Evolutionary conservation across 92 coral and sea anemone genomes (phyloP), one percentile per base, ranked within the genome.

Genomic region (Bergia puertoricense): DNA sequence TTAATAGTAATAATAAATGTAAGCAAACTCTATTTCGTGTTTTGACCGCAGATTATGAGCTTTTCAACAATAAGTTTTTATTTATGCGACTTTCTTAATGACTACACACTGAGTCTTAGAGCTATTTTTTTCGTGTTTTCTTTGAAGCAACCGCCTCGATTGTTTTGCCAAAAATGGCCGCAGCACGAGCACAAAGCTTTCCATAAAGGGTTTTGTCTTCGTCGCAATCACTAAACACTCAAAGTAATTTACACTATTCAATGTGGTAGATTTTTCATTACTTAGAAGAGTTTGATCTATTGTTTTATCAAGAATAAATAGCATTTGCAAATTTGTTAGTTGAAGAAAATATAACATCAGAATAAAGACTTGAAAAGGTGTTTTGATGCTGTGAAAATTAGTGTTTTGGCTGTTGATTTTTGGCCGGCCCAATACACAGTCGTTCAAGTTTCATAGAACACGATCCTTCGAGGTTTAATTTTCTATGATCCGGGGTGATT

Each of bases 211-310:
- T 75, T 82, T 93, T 95, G 94, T 95, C 66, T 85, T 82, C 69
- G 83, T 92, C 74, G 96, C 92, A 86, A 89, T 74, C 76, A 89
- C 90, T 68, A 74, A 78, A 92, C 94, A 91, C 90, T 92, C 92
- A 86, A 57, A 91, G 96, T 90, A 95, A 95, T 93, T 93, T 95
- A 93, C 67, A 88, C 96, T 89, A 93, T 95, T 93, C 91, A 92
- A 42, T 81, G 86, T 86, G 89, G 72, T 83, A 77, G 96, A 86
- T 92, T 93, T 95, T 93, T 93, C 98, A 95, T 93, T 93, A 93
- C 93, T 78, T 90, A 46, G 65, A 90, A 93, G 89, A 88, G 74
- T 91, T 79, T 59, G 77, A 15, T 79, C 90, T 73, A 90, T 93
- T 88, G 92, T 86, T 90, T 74, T 81, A 41, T 37, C 80, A 50